Base-by-base conservation (phyloP, 2,113 vertebrate genomes). In the Nothoprocta perdicaria region DNA sequence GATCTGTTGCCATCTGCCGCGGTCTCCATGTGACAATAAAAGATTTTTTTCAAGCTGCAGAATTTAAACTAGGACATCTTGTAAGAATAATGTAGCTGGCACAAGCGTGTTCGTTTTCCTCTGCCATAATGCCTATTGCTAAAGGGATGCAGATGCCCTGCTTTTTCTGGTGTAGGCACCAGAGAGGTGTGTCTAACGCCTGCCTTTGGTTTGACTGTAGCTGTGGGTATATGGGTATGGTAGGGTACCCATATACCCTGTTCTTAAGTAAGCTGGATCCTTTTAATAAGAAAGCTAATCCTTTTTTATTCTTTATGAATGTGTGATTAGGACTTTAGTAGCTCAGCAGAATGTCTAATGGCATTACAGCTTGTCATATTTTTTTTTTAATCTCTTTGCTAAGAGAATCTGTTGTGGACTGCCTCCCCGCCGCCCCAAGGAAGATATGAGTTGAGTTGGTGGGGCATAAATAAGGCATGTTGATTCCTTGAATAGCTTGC, bases 71-170 rank as follows among this genome's bases (percentile, higher is more conserved):
- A 48, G 31, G 52, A 67, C 22, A 22, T 76, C 18, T 78, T 75
- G 10, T 71, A 61, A 62, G 55, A 71, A 69, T 50, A 80, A 71
- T 1, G 6, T n/a, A 69, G 23, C 24, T 68, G 33, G 14, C 1
- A 4, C 38, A 75, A 84, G 55, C 1, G 5, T 5, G 4, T 38
- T 85, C 9, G 0, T 73, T 40, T 6, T 62, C 0, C 0, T 40
- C 0, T 0, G 21, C 79, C 8, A 1, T 48, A 9, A 7, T 66
- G 26, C 50, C 69, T 27, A 9, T 87, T 27, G 14, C 29, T 62
- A 63, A 80, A 62, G 48, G 4, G 0, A 0, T 79, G 3, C 14
- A 57, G 48, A 14, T 80, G 12, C 45, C 86, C 73, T 29, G 16
- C 58, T 14, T 65, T 55, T 69, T 43, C 8, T 40, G 12, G 0